Conservation (phyloP, 2,888 invertebrate genomes). For the Idaea dimidiata region DNA sequence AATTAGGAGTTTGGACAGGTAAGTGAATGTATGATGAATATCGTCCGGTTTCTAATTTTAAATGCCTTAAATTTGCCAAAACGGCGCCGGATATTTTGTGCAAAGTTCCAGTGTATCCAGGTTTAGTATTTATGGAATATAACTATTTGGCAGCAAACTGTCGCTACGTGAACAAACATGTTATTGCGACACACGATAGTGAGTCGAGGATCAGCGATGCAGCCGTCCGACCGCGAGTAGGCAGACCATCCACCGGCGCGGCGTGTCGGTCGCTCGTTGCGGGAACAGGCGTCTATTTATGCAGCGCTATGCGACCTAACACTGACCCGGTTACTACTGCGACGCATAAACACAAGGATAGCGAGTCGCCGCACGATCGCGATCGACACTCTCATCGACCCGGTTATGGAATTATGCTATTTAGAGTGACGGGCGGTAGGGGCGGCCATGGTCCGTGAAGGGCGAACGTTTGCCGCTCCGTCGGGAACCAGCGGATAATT, state of each 20-base stretch:
- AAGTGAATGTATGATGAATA: constrained; percentile 38
- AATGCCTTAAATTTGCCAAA: constrained; percentile 56
- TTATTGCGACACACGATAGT: constrained; percentile 65
- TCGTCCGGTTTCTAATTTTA: constrained; percentile 54
- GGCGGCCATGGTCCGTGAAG: constrained; percentile 69
- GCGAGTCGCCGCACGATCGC: constrained; percentile 38
- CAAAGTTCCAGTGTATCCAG: constrained; percentile 40
- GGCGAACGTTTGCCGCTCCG: constrained; percentile 68
- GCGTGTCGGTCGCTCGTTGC: constrained; percentile 28
- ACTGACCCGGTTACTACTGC: constrained; percentile 74
- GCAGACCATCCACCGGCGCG: constrained; percentile 36
- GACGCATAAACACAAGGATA: constrained; percentile 71
- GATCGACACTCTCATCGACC: constrained; percentile 39
- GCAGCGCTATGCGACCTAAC: constrained; percentile 77
- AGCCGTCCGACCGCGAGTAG: constrained; percentile 34
- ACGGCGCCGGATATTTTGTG: constrained; percentile 44
- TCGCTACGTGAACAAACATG: constrained; percentile 56
- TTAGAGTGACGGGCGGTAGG: constrained; percentile 52
- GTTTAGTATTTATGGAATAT: constrained; percentile 45
- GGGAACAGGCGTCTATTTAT: constrained; percentile 64
- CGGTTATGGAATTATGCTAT: constrained; percentile 49
- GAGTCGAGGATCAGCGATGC: constrained; percentile 14
- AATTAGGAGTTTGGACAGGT: constrained; percentile 20
- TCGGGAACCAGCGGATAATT: constrained; percentile 69
- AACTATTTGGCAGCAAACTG: constrained; percentile 58